Conservation (phyloP, 2,797 vertebrate species). For the Schizopygopsis malacanthus region DNA sequence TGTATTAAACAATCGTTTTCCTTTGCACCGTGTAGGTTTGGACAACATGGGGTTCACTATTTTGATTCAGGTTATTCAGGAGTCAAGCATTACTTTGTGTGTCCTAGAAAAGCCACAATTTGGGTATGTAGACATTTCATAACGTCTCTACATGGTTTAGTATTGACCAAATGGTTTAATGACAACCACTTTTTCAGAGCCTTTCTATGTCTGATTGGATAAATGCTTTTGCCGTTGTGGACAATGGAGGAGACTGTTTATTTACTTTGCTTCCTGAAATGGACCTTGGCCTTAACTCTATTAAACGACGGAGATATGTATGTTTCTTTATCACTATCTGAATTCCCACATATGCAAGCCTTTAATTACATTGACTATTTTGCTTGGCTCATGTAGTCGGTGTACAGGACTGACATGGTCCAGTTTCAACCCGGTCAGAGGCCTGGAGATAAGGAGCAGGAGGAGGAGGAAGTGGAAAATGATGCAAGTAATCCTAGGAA, state of each 20-base stretch:
- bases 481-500: conserved; percentile 28
- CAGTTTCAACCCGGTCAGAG: conserved; percentile 62
- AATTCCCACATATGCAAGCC: not conserved
- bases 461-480: conserved; percentile 2
- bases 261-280: conserved; percentile 82
- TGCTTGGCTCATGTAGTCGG: conserved; percentile 73
- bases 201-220: conserved; percentile 92
- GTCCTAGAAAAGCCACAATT: conserved; percentile 84
- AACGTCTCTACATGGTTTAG: not conserved
- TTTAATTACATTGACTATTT: not conserved
- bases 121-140: conserved; percentile 83
- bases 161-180: not conserved
- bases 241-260: conserved; percentile 87
- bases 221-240: conserved; percentile 81
- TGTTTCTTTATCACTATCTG: conserved; percentile 49
- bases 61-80: conserved; percentile 84
- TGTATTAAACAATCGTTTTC: not conserved
- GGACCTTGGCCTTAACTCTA: conserved; percentile 67
- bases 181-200: conserved; percentile 76
- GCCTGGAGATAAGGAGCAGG: conserved; percentile 26
- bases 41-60: conserved; percentile 90
- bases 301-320: conserved; percentile 90
- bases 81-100: conserved; percentile 81
- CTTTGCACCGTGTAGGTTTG: conserved; percentile 70
- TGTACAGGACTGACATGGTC: conserved; percentile 85